Base-by-base conservation (phyloP, 1,140 invertebrate species). In the Cherax quadricarinatus region DNA sequence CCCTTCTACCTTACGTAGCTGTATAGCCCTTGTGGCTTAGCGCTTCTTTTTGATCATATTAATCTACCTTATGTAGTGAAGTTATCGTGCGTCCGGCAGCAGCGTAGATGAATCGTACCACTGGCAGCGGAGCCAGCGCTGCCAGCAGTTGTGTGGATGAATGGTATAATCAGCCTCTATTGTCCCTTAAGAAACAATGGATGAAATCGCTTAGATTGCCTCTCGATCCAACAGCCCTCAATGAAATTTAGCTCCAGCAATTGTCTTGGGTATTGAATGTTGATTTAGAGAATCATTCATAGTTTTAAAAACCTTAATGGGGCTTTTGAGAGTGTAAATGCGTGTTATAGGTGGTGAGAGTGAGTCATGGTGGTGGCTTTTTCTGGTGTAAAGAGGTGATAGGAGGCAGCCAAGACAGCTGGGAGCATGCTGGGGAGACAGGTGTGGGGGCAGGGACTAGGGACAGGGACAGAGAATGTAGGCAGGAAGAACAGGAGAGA, bases 101-200 rank as follows among this genome's bases (percentile, higher is more conserved):
- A 41, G 30, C 30, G 30, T 41, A 41, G 30, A 41, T 41, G 30
- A 41, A 41, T 41, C 30, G 30, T 41, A 41, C 30, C 30, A 41
- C 30, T 41, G 30, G 30, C 30, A 41, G 30, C 14, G 10, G 14
- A 66, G 62, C 18, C 62, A 14, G 4, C 62, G 16, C 21, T 75
- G 70, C 70, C 18, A n/a, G n/a, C 70, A 75, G 70, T 75, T 21
- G 70, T 75, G n/a, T 75, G n/a, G 70, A 5, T 30, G 70, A 85
- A 85, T 48, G 73, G 53, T 49, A 49, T 87, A 87, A 87, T 87
- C 86, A 87, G 70, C 79, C 79, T 79, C 86, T 87, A 87, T 87
- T 87, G 86, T 87, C 86, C 86, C 18, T 87, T 57, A 87, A 87
- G 86, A 87, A 87, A 87, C 86, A 87, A 87, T 87, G 86, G 86